Conservation (phyloP, 23 tunicate species). For the Phallusia fumigata region DNA sequence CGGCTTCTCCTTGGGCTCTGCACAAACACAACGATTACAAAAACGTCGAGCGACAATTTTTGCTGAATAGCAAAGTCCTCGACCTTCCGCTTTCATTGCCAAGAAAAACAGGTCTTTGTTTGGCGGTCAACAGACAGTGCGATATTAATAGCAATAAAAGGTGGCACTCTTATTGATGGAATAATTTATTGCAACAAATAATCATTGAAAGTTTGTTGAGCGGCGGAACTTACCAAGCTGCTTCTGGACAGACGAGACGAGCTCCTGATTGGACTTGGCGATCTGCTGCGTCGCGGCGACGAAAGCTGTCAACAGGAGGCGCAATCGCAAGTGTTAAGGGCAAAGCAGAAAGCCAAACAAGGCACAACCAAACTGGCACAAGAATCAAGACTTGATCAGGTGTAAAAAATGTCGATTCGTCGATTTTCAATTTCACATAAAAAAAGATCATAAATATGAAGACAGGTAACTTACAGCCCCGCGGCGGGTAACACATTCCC, state of each 20-base stretch:
- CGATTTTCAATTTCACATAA: background rate
- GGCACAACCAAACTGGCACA: background rate
- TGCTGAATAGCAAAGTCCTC: background rate
- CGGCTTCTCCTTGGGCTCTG: constrained; percentile 42
- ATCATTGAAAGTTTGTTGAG: too few species aligned
- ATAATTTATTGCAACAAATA: too few species aligned
- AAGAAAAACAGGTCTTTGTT: background rate
- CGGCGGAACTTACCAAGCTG: constrained; percentile 24
- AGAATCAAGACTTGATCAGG: too few species aligned
- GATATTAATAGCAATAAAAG: background rate
- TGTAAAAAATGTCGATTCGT: background rate
- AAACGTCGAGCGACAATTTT: background rate
- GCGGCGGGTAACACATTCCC: constrained; percentile 88
- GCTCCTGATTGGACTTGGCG: constrained; percentile 27
- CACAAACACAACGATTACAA: background rate
- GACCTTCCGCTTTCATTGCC: background rate
- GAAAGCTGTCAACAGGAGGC: constrained; percentile 17
- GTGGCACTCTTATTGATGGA: background rate
- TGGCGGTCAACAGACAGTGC: background rate
- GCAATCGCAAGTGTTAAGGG: background rate
- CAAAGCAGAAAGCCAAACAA: background rate
- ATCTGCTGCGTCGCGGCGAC: constrained; percentile 31
- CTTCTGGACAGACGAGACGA: constrained; percentile 35
- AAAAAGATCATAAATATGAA: background rate
- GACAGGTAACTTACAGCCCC: constrained; percentile 89